Conservation (phyloP, 2,888 invertebrate genomes). For the Fabriciana adippe region DNA sequence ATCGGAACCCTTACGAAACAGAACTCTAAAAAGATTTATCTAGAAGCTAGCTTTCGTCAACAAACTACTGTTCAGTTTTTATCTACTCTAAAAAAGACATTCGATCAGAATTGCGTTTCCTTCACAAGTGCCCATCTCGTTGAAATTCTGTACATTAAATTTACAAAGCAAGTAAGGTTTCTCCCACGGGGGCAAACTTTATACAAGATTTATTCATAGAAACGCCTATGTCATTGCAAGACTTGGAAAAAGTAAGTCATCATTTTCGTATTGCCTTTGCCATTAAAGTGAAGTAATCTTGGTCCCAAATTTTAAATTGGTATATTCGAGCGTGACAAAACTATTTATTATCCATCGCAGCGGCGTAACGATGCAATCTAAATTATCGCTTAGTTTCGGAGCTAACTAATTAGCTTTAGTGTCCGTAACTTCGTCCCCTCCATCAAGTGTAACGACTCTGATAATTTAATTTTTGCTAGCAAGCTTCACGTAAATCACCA, state of each 20-base stretch:
- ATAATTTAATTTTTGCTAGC: constrained; percentile 65
- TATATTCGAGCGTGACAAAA: constrained; percentile 32
- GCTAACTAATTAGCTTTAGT: constrained; percentile 70
- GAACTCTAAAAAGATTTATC: too few species aligned
- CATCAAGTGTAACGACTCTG: constrained; percentile 53
- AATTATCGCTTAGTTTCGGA: constrained; percentile 71
- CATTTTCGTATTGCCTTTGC: not conserved
- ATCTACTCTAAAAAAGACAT: not conserved
- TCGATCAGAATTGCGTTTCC: not conserved
- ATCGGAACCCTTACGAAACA: too few species aligned
- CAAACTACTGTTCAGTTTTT: not conserved
- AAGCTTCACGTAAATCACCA: constrained; percentile 43
- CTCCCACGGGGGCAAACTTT: constrained; percentile 5
- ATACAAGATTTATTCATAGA: constrained; percentile 11
- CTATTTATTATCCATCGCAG: constrained; percentile 44
- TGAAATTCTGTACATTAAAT: constrained; percentile 19
- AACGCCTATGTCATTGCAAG: constrained; percentile 4
- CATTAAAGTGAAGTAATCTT: constrained; percentile 8
- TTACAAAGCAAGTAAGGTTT: constrained; percentile 20
- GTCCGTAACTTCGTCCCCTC: constrained; percentile 55
- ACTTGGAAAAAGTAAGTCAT: constrained; percentile 8
- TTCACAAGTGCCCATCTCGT: not conserved
- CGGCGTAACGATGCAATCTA: constrained; percentile 50
- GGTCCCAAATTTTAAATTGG: constrained; percentile 18
- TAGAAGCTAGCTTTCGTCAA: not conserved